Evolutionary conservation across 2,113 vertebrate species (phyloP), one percentile per base, ranked within the genome.

Genomic region (Pseudonaja textilis): DNA sequence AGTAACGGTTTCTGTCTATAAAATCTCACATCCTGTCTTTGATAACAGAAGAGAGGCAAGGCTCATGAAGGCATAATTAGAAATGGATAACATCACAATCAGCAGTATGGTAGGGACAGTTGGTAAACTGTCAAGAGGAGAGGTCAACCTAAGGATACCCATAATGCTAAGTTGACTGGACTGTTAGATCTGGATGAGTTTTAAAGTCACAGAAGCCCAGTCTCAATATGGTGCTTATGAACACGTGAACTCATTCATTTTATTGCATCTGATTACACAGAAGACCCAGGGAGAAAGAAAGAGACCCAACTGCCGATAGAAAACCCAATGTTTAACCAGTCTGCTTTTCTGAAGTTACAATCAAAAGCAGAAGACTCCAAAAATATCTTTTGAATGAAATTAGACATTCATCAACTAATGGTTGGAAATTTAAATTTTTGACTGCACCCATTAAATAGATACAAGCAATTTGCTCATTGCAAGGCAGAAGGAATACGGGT

Each of bases 221-320:
- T 50, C 56, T 57, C 88, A 69, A 42, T 9, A 54, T 12, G 0
- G 90, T 39, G 85, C 7, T 0, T 20, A 42, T 90, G 92, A 89
- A 93, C 92, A 95, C 92, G 92, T 90, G 93, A 87, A 61, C 29
- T 9, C 74, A 9, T 69, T 69, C 14, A 16, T 69, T 34, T 69
- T 34, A 69, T n/a, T 34, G 29, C 12, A 69, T 69, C 29, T 69
- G 29, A n/a, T 69, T 69, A 34, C 64, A 69, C 29, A n/a, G 12
- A 69, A 81, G 69, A 39, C 2, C 7, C 6, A 8, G 7, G 34
- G 16, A 74, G 69, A 39, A 74, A 74, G 64, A 34, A 14, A 34
- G 34, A 81, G 16, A 81, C 18, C 69, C 69, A 81, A 10, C 9
- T 9, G 52, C 23, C 1, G 20, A 25, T 23, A 26, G 34, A 18